Evolutionary conservation across 2,888 invertebrate genomes (phyloP).

Genomic region (Prosapia bicincta): DNA sequence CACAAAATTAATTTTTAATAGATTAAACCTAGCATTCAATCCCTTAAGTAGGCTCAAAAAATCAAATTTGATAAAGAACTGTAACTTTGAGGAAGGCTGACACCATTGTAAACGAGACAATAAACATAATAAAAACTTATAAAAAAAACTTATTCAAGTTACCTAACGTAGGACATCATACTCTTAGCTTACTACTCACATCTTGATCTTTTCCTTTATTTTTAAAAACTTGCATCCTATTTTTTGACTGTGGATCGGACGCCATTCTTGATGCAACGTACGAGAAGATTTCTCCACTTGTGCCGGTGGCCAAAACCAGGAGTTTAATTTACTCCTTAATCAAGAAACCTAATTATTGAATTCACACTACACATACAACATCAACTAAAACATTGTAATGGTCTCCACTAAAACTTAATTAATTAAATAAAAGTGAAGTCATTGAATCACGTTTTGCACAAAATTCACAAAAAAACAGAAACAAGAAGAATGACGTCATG

Average conservation of each 20-base stretch:
- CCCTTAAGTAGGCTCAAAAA: too few relatives aligned
- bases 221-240: conserved; percentile 93
- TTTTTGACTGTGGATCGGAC: conserved; percentile 70
- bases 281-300: conserved; percentile 3
- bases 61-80: too few relatives aligned
- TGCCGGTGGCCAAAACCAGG: conserved; percentile 6
- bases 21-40: too few relatives aligned
- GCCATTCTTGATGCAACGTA: conserved; percentile 61
- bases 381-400: conserved; percentile 12
- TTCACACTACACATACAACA: background rate
- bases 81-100: too few relatives aligned
- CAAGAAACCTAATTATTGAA: background rate
- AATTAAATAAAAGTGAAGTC: conserved; percentile 13
- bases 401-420: conserved; percentile 2
- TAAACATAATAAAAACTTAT: too few relatives aligned
- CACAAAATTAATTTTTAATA: too few relatives aligned
- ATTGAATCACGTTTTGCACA: conserved; percentile 28
- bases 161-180: too few relatives aligned
- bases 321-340: background rate
- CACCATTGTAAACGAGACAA: too few relatives aligned
- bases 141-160: too few relatives aligned
- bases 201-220: conserved; percentile 99
- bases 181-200: conserved; percentile 75
- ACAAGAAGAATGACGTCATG: conserved; percentile 28
- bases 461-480: conserved; percentile 27